Evolutionary conservation across 2,113 vertebrate species (phyloP), one percentile per base, ranked within the genome.

Genomic region (Ariopsis seemanni): DNA sequence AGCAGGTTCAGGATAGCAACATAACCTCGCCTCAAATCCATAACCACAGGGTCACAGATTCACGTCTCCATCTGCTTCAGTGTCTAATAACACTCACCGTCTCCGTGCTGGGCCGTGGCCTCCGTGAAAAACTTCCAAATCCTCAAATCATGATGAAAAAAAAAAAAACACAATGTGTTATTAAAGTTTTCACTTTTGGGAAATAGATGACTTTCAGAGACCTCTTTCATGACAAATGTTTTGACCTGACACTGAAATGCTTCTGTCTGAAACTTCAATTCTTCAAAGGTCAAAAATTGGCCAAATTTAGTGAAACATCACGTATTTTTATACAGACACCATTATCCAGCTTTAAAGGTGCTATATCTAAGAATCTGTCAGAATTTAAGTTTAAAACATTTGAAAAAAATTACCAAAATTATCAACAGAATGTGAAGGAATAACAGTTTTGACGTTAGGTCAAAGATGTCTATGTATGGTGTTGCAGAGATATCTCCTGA

Each of bases 21-120:
- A 18, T 52, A 25, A 63, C 60, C 30, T 48, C 10, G n/a, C 42
- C 42, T 79, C 25, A 27, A 86, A 78, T 53, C 74, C 58, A 86
- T 86, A 86, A 65, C 9, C 58, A 62, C 74, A 55, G 85, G 84
- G 78, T 86, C 60, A 65, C 60, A 42, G 72, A 74, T 53, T 86
- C 85, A 86, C 9, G 7, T 78, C 74, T 30, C 60, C 27, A 17
- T 63, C 53, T 55, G 34, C 58, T 7, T 52, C 42, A 53, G 74
- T 30, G 10, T 78, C n/a, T 65, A 4, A 52, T 78, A 72, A 65
- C 74, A 1, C 42, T 86, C 58, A 50, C 55, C 60, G 9, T 78
- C 25, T 52, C 22, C 25, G 57, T 62, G 71, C 57, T 85, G 57
- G 18, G 22, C 55, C 22, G 30, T 18, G 34, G 25, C 57, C 55